A percentile compares a stretch with the other conserved stretches of the same genome.
phyloP scores from a whole-genome alignment of 2,113 vertebrate genomes.

The Peromyscus maniculatus region DNA sequence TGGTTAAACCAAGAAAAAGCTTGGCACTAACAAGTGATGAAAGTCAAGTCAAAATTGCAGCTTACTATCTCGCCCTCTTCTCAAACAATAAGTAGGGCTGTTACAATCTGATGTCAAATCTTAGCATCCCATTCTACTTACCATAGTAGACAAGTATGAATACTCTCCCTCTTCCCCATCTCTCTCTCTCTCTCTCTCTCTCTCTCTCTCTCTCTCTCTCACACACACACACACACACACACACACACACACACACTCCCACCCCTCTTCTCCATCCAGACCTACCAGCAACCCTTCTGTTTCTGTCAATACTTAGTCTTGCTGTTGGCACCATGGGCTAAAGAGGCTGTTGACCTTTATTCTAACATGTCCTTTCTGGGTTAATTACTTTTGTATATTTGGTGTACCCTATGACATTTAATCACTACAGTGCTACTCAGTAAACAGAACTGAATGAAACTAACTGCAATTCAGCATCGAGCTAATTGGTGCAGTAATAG shows the following conservation, averaged over 20 bases:
- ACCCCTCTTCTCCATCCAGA: neutral
- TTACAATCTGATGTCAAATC: neutral
- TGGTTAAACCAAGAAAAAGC: neutral
- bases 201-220: neutral
- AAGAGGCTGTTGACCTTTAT: slow-evolving; percentile 82
- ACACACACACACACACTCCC: neutral
- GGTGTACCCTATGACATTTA: slow-evolving; percentile 81
- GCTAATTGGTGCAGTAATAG: slow-evolving; percentile 69
- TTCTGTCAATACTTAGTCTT: slow-evolving; percentile 65
- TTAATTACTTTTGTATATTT: slow-evolving; percentile 83
- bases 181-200: neutral
- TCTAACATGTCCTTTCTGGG: slow-evolving; percentile 78
- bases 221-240: neutral
- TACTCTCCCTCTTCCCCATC: neutral
- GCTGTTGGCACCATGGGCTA: slow-evolving; percentile 49
- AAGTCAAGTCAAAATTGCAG: neutral
- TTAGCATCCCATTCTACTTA: neutral
- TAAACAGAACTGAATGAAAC: slow-evolving; percentile 78
- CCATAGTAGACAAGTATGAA: neutral
- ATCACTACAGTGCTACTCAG: slow-evolving; percentile 72
- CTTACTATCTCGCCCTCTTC: neutral
- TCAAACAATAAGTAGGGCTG: neutral
- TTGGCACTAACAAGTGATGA: neutral
- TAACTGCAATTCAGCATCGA: slow-evolving; percentile 69
- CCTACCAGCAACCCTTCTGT: slow-evolving; percentile 49